phyloP scores from a whole-genome alignment of 2,888 invertebrate species.

The Diabrotica balteata region DNA sequence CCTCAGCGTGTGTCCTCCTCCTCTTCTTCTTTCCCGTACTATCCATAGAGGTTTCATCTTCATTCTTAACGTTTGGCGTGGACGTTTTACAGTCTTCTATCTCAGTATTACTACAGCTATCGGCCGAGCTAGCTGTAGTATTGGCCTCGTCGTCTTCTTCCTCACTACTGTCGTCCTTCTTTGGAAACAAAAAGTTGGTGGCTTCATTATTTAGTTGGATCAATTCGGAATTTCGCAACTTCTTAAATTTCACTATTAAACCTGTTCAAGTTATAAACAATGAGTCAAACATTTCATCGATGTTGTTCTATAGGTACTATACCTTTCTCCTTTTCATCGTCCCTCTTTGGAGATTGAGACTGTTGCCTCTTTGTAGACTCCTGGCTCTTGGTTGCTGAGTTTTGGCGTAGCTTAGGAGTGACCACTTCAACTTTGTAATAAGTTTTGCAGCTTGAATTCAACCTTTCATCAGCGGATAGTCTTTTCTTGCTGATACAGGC shows the following conservation, averaged over 20 bases:
- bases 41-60: slow-evolving; percentile 54
- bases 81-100: slow-evolving; percentile 19
- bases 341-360: slow-evolving; percentile 38
- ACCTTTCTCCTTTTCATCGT: slow-evolving; percentile 48
- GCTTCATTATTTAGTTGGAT: slow-evolving; percentile 83
- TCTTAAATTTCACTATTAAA: slow-evolving; percentile 73
- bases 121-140: slow-evolving; percentile 45
- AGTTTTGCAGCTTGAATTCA: slow-evolving; percentile 61
- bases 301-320: neutral
- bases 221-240: slow-evolving; percentile 76
- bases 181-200: slow-evolving; percentile 86
- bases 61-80: slow-evolving; percentile 39
- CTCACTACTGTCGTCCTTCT: slow-evolving; percentile 64
- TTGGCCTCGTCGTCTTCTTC: slow-evolving; percentile 65
- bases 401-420: slow-evolving; percentile 68
- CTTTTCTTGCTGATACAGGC: slow-evolving; percentile 51
- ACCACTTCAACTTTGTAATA: slow-evolving; percentile 79
- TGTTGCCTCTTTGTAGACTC: slow-evolving; percentile 32
- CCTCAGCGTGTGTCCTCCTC: slow-evolving; percentile 66
- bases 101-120: slow-evolving; percentile 16
- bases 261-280: neutral
- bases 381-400: slow-evolving; percentile 39
- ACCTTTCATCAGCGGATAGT: slow-evolving; percentile 63
- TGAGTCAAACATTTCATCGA: too few species aligned
- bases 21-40: slow-evolving; percentile 51